These are phyloP conservation scores for Melangyna quadrimaculata DNA, from an alignment of 2,888 invertebrate genomes.

Conservation along the genomic window DNA sequence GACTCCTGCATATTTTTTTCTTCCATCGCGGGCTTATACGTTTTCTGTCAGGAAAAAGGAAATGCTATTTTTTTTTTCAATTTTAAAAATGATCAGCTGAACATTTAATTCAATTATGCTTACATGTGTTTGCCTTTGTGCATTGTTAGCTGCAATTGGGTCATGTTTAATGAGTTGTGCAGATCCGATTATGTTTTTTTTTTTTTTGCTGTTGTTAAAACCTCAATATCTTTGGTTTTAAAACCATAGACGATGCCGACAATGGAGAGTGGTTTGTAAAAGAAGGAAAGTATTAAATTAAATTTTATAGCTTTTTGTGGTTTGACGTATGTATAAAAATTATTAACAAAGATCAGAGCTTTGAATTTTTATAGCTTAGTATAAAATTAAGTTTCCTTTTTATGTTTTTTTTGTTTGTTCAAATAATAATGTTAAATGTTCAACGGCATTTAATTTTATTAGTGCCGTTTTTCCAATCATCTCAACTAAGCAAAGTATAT, in stretches of 20 bases:
- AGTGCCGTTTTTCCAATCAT: no score
- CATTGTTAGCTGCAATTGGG: neutral
- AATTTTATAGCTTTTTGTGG: neutral
- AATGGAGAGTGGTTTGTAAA: neutral
- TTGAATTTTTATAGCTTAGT: no score
- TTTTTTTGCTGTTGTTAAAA: no score
- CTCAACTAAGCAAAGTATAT: no score
- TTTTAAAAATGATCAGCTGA: neutral
- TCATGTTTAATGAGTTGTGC: constrained; percentile 1
- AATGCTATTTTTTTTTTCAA: neutral
- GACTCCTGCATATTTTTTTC: neutral
- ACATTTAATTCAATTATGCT: constrained; percentile 17
- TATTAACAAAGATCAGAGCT: no score
- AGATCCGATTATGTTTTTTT: neutral
- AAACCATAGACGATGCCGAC: neutral
- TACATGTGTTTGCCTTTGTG: constrained; percentile 21
- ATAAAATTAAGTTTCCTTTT: no score
- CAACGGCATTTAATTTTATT: no score
- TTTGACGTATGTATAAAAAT: neutral
- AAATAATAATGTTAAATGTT: no score
- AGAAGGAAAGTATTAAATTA: neutral
- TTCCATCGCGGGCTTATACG: neutral
- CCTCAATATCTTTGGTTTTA: neutral
- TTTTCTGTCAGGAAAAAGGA: neutral
- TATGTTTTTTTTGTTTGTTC: no score